A percentile compares a stretch with the other conserved stretches of the same genome.
Evolutionary conservation across 2,888 invertebrate species (phyloP).

Genomic region (Acanthacorydalis orientalis): DNA sequence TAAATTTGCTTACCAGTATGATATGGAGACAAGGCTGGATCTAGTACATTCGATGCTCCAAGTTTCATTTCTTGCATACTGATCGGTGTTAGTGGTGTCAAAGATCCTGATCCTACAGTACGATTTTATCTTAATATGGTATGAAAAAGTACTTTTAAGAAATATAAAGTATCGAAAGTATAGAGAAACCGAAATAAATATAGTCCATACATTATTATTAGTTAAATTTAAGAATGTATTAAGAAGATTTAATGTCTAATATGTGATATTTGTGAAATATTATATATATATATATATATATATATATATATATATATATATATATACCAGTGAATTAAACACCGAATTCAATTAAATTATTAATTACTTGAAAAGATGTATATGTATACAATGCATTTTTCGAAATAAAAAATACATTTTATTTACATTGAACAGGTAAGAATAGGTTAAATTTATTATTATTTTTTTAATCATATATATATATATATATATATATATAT

Average conservation of each 20-base stretch:
- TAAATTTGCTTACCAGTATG: conserved; percentile 41
- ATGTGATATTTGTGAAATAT: background rate
- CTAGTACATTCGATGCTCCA: conserved; percentile 39
- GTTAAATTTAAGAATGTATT: background rate
- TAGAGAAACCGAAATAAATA: background rate
- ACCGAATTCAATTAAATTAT: too few relatives aligned
- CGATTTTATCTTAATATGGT: background rate
- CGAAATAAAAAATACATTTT: too few relatives aligned
- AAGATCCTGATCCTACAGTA: conserved; percentile 36
- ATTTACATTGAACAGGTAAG: too few relatives aligned
- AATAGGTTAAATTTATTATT: too few relatives aligned
- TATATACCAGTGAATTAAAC: too few relatives aligned
- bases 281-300: too few relatives aligned
- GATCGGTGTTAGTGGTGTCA: conserved; percentile 56
- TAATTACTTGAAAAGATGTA: too few relatives aligned
- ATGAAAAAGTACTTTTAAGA: background rate
- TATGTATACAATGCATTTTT: too few relatives aligned
- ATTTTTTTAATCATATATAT: too few relatives aligned
- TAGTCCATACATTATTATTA: background rate
- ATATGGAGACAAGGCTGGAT: conserved; percentile 49
- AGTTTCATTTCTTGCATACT: conserved; percentile 63
- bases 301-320: too few relatives aligned
- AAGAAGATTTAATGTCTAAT: too few relatives aligned
- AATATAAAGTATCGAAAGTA: background rate
- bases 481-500: too few relatives aligned